These are phyloP conservation scores for Gymnothorax reevesii DNA, from an alignment of 2,797 vertebrate genomes.

Conservation along the genomic window DNA sequence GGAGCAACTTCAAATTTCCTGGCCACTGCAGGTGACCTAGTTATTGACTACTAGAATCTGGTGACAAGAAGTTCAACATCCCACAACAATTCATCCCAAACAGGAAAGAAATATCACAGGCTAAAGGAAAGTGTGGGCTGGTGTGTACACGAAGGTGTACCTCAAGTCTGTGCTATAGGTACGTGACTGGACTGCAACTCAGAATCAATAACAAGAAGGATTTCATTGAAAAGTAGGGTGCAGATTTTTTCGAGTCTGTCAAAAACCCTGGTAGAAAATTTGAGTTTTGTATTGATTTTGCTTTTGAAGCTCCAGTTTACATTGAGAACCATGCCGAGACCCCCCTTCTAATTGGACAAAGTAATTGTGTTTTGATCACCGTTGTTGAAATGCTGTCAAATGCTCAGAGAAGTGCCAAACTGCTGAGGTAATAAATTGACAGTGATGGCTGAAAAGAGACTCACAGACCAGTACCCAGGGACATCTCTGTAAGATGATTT, in stretches of 20 bases:
- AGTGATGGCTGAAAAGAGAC: not conserved
- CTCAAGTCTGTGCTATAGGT: conserved; percentile 16
- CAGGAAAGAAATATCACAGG: not conserved
- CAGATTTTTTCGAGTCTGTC: conserved; percentile 21
- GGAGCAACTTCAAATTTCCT: not conserved
- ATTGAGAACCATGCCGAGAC: conserved; percentile 6
- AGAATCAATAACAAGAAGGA: conserved; percentile 13
- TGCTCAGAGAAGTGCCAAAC: not conserved
- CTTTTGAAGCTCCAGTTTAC: conserved; percentile 19
- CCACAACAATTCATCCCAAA: not conserved
- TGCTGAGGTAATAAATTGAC: not conserved
- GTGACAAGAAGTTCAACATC: not conserved
- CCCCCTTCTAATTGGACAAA: conserved; percentile 26
- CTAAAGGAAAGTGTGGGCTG: not conserved
- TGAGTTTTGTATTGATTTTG: conserved; percentile 7
- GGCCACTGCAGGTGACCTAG: not conserved
- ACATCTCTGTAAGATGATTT: not conserved
- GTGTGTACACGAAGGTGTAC: not conserved
- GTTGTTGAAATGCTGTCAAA: conserved; percentile 3
- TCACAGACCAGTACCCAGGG: not conserved
- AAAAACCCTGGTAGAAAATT: conserved; percentile 15
- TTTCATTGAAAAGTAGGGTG: conserved; percentile 8
- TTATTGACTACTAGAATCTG: not conserved
- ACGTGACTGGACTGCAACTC: conserved; percentile 1
- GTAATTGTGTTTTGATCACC: conserved; percentile 25